A percentile compares a stretch with the other conserved stretches of the same genome.
These are phyloP conservation scores for Drosophila bocki DNA, from an alignment of 1,140 invertebrate species.

Conservation along the genomic window DNA sequence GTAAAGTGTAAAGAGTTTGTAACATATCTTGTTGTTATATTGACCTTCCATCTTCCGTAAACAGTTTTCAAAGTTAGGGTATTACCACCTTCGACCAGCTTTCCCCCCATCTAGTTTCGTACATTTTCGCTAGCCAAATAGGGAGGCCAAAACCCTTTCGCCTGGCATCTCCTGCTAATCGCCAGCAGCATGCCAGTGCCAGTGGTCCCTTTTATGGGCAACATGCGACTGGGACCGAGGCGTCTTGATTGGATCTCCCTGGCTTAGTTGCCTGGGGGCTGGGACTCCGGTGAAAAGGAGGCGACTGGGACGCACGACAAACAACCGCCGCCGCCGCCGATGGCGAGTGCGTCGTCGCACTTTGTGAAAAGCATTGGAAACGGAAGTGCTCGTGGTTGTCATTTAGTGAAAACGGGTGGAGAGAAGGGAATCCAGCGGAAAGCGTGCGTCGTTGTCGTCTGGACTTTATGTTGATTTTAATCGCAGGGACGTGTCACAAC, in stretches of 20 bases:
- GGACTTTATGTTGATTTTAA: constrained; percentile 63
- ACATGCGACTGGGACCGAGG: constrained; percentile 15
- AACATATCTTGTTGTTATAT: not conserved
- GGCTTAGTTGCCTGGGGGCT: constrained; percentile 7
- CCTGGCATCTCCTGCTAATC: constrained; percentile 47
- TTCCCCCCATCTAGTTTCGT: constrained; percentile 6
- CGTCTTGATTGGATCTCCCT: constrained; percentile 42
- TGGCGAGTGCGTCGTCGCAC: constrained; percentile 36
- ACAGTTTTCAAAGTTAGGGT: not conserved
- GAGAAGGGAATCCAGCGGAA: constrained; percentile 15
- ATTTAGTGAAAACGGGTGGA: constrained; percentile 38
- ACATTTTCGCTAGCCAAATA: constrained; percentile 32
- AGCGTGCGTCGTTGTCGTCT: constrained; percentile 19
- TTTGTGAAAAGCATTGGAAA: constrained; percentile 44
- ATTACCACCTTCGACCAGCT: not conserved
- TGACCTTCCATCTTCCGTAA: not conserved
- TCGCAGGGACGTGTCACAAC: constrained; percentile 59
- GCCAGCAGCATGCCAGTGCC: constrained; percentile 48
- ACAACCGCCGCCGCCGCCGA: not conserved
- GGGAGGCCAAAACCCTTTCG: constrained; percentile 43
- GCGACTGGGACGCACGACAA: constrained; percentile 17
- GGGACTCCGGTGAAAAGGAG: constrained; percentile 9
- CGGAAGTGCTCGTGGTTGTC: constrained; percentile 59
- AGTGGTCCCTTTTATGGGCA: constrained; percentile 48
- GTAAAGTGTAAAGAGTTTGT: too few relatives aligned